A percentile compares a stretch with the other conserved stretches of the same genome.
Conservation (phyloP, 2,888 invertebrate species). For the Drosophila greeni region DNA sequence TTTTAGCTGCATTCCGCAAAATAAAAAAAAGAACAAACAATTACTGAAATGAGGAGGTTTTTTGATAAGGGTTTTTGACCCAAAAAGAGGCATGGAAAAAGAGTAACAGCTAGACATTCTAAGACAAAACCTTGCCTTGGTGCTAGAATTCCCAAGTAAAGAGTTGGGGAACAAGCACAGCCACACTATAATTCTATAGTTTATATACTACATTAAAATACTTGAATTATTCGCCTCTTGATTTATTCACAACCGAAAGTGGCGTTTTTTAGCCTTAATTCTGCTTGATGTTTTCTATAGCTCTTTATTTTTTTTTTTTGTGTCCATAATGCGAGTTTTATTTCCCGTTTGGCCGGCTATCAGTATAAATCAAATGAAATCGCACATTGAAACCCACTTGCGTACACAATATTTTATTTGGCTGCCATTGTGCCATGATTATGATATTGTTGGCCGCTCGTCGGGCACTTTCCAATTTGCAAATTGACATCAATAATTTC, state of each 20-base stretch:
- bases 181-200: background rate
- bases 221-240: background rate
- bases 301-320: background rate
- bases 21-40: constrained; percentile 1
- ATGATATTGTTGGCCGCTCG: constrained; percentile 23
- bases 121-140: background rate
- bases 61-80: constrained; percentile 27
- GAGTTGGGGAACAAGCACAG: background rate
- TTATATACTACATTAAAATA: background rate
- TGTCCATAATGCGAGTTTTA: constrained; percentile 9
- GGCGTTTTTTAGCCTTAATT: constrained; percentile 11
- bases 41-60: background rate
- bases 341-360: constrained; percentile 23
- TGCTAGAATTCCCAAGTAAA: background rate
- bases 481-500: constrained; percentile 62
- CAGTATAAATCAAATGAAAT: constrained; percentile 17
- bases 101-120: too few relatives aligned
- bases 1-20: constrained; percentile 3
- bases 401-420: constrained; percentile 5
- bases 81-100: constrained; percentile 20
- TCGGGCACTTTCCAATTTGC: constrained; percentile 50
- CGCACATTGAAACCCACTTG: constrained; percentile 22
- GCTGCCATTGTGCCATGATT: constrained; percentile 24
- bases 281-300: background rate
- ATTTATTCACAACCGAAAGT: background rate